These are phyloP conservation scores for Lepidocolaptes lacrymiger DNA, from an alignment of 2,797 vertebrate genomes.

Conservation along the genomic window DNA sequence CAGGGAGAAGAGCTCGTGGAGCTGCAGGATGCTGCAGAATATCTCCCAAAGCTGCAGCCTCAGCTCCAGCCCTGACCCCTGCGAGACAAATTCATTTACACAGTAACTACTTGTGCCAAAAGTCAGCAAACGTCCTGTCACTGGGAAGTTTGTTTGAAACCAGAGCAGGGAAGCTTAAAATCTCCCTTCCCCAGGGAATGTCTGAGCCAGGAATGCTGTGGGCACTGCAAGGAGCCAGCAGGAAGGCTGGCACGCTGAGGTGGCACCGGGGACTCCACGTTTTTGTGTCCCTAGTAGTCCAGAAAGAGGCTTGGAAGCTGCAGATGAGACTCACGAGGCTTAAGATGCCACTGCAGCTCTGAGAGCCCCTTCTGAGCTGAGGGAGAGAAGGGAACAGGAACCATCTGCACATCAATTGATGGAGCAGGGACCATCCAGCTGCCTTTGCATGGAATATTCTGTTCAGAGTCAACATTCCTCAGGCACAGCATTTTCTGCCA, in stretches of 20 bases:
- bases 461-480: background rate
- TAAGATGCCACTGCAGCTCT: background rate
- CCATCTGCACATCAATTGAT: accelerated
- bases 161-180: no score
- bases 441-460: background rate
- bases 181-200: background rate
- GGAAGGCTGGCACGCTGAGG: background rate
- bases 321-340: background rate
- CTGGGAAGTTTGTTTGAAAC: background rate
- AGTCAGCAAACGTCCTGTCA: background rate
- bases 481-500: no score
- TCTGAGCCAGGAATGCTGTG: background rate
- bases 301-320: background rate
- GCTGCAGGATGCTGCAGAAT: background rate
- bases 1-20: background rate
- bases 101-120: background rate
- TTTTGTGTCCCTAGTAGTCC: background rate
- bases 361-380: background rate
- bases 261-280: accelerated
- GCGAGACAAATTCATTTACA: background rate
- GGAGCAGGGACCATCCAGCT: background rate
- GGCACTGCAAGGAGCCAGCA: background rate
- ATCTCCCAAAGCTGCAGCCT: background rate
- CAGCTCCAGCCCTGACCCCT: background rate
- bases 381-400: background rate